Conservation (phyloP, 2,113 vertebrate genomes). For the Centropristis striata region DNA sequence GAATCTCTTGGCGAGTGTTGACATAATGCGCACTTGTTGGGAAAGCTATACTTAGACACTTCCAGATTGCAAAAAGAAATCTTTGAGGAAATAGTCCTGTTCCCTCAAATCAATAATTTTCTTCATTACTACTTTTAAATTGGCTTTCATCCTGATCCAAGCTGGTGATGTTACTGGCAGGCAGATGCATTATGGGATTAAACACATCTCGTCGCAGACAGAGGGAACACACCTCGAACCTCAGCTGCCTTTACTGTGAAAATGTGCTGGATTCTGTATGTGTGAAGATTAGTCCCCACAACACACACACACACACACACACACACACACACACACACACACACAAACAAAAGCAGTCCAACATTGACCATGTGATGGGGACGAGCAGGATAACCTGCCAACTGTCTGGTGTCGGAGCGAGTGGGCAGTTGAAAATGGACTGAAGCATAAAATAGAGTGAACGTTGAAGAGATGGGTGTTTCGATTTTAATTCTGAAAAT, state of each 20-base stretch:
- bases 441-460: neutral
- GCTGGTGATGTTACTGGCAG: neutral
- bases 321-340: neutral
- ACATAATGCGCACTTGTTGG: neutral
- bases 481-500: neutral
- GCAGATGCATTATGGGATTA: conserved; percentile 30
- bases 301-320: neutral
- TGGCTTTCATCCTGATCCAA: conserved; percentile 2
- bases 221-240: neutral
- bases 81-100: neutral
- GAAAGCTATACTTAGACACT: neutral
- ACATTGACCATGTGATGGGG: neutral
- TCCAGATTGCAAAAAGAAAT: neutral
- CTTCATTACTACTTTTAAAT: neutral
- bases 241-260: neutral
- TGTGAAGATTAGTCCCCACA: neutral
- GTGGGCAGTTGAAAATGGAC: neutral
- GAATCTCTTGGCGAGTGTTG: neutral
- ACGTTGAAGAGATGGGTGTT: neutral
- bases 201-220: neutral
- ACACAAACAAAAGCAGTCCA: neutral
- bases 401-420: conserved; percentile 3
- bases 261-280: neutral
- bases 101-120: neutral
- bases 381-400: neutral